Evolutionary conservation across 2,797 vertebrate genomes (phyloP).

Genomic region (Myotis findleyi): DNA sequence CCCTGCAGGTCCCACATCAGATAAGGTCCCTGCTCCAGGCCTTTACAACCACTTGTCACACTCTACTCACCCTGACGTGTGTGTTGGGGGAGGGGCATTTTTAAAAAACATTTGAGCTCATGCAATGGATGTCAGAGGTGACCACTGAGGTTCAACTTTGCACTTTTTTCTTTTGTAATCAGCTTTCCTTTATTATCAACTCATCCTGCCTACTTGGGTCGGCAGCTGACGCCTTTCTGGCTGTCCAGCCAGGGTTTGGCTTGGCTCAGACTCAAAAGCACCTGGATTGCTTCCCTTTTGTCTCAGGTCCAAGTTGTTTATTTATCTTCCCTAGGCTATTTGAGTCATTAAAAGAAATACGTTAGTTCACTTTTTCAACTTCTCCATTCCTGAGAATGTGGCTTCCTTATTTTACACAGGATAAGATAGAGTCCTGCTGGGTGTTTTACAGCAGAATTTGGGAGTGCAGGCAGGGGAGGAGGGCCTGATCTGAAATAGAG

Average conservation of each 20-base stretch:
- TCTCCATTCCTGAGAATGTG: slow-evolving; percentile 15
- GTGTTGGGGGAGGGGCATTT: background rate
- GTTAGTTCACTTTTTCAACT: slow-evolving; percentile 48
- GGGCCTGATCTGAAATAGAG: background rate
- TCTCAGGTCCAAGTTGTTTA: slow-evolving; percentile 40
- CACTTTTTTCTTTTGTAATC: background rate
- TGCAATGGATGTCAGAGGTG: background rate
- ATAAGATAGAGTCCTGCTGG: background rate
- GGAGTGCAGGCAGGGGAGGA: background rate
- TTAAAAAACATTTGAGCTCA: background rate
- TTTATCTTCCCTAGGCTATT: slow-evolving; percentile 62
- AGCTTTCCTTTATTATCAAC: background rate
- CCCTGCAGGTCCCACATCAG: background rate
- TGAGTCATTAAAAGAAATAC: slow-evolving; percentile 54
- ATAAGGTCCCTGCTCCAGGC: background rate
- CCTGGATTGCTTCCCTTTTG: slow-evolving; percentile 37
- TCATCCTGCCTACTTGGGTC: background rate
- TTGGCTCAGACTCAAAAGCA: background rate
- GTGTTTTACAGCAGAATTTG: background rate
- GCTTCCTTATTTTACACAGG: slow-evolving; percentile 1
- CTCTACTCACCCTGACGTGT: background rate
- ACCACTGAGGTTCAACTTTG: background rate
- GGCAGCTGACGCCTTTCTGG: background rate
- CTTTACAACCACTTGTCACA: background rate
- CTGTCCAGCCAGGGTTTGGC: background rate